Evolutionary conservation across 53 echinoderm and acorn worm species (phyloP).

Genomic region (Hippasteria phrygiana): DNA sequence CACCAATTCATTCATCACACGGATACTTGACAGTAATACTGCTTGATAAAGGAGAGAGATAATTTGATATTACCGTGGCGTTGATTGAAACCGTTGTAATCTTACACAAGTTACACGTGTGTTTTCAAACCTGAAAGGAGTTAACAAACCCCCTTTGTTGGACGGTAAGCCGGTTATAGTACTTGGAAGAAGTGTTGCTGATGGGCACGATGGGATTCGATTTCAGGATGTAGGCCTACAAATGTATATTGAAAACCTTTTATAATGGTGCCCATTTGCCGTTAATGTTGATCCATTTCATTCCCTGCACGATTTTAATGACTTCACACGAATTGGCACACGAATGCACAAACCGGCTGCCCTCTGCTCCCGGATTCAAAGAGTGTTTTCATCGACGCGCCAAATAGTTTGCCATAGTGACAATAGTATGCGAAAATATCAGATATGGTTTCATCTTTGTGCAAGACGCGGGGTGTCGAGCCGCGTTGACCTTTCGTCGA

Average conservation of each 20-base stretch:
- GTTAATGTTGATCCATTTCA: neutral
- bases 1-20: neutral
- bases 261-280: neutral
- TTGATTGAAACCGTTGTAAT: slow-evolving; percentile 8
- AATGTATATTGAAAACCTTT: neutral
- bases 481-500: slow-evolving; percentile 22
- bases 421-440: slow-evolving; percentile 15
- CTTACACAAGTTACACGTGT: neutral
- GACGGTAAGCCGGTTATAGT: neutral
- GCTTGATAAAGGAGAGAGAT: neutral
- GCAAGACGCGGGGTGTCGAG: slow-evolving; percentile 28
- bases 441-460: slow-evolving; percentile 35
- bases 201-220: neutral
- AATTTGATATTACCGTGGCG: neutral
- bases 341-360: neutral
- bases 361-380: slow-evolving; percentile 15
- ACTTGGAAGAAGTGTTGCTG: neutral
- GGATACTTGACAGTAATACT: neutral
- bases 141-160: no score
- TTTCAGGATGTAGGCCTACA: neutral
- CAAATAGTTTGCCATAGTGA: slow-evolving; percentile 3
- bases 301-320: neutral
- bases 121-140: neutral
- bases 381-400: slow-evolving; percentile 7
- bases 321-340: neutral